These are phyloP conservation scores for Heliconius sara DNA, from an alignment of 2,888 invertebrate genomes.

Conservation along the genomic window DNA sequence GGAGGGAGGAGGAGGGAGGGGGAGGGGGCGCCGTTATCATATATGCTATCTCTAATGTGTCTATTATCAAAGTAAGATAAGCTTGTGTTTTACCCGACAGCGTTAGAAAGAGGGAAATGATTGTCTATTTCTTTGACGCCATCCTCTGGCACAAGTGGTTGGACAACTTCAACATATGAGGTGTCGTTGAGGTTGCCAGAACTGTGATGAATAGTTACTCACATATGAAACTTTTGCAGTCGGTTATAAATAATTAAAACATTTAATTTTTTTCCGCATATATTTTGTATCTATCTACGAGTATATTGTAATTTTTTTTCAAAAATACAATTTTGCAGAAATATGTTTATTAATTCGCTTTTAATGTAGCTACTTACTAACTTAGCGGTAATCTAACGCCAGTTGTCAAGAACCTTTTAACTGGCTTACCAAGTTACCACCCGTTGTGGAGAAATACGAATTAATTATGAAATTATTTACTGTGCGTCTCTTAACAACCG, in stretches of 20 bases:
- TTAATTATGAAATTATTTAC: slow-evolving; percentile 67
- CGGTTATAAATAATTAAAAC: too few relatives aligned
- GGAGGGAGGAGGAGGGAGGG: neutral
- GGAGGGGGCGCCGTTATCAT: neutral
- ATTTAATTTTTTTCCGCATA: too few relatives aligned
- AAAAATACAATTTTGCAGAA: too few relatives aligned
- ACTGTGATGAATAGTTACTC: too few relatives aligned
- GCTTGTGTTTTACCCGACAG: neutral
- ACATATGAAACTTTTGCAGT: too few relatives aligned
- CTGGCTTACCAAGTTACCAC: slow-evolving; percentile 51
- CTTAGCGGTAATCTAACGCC: slow-evolving; percentile 44
- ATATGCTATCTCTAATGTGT: neutral
- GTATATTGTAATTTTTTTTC: too few relatives aligned
- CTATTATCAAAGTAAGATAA: neutral
- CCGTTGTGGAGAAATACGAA: slow-evolving; percentile 60
- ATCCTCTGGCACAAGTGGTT: too few relatives aligned
- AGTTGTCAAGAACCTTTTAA: slow-evolving; percentile 33
- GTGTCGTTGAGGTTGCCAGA: too few relatives aligned
- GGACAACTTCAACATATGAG: too few relatives aligned
- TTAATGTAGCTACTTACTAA: neutral
- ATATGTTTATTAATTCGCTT: too few relatives aligned
- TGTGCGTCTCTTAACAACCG: slow-evolving; percentile 43
- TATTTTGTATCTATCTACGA: too few relatives aligned
- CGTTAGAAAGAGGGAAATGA: neutral
- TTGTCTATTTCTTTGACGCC: neutral